Base-by-base conservation (phyloP, 2,113 vertebrate genomes). In the Butorides virescens region DNA sequence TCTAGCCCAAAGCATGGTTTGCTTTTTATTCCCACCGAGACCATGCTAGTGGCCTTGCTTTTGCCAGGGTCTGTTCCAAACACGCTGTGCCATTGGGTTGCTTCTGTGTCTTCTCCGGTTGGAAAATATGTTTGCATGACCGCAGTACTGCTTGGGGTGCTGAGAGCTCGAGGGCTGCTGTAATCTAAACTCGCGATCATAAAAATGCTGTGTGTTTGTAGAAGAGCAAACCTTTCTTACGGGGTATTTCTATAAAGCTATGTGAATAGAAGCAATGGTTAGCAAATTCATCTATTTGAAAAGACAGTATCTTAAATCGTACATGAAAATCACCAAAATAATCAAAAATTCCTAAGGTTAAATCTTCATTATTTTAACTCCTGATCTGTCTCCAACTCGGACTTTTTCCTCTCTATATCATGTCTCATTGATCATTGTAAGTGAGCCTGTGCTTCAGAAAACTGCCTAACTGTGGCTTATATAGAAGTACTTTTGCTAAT, bases 51-150 rank as follows among this genome's bases (percentile, higher is more conserved):
- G 50, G 30, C 46, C 29, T 65, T 53, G 34, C 11, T 59, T 72
- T 61, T 47, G 52, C 39, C 19, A 42, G 46, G 9, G 30, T 44
- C 46, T 66, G 21, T 66, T 72, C 71, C 58, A 66, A 47, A 53
- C 22, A 5, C 1, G 2, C 52, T 21, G 27, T 10, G 1, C 65
- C 1, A 1, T 26, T 23, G 37, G 15, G 44, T 63, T 76, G 39
- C 37, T 74, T 36, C 22, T 58, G 47, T 7, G 39, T 39, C 46
- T 72, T 53, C 30, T 76, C 16, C 27, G 17, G 30, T 21, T 70
- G 56, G 47, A 88, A 67, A 70, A 11, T 15, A 13, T 13, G 19
- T 65, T 56, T 55, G 27, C 8, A 14, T 27, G 11, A 62, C 39
- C 76, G 37, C 29, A 36, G 32, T 47, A 36, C 26, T 37, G 30